These are phyloP conservation scores for Epinephelus malabaricus DNA, from an alignment of 2,797 vertebrate genomes.

Conservation along the genomic window DNA sequence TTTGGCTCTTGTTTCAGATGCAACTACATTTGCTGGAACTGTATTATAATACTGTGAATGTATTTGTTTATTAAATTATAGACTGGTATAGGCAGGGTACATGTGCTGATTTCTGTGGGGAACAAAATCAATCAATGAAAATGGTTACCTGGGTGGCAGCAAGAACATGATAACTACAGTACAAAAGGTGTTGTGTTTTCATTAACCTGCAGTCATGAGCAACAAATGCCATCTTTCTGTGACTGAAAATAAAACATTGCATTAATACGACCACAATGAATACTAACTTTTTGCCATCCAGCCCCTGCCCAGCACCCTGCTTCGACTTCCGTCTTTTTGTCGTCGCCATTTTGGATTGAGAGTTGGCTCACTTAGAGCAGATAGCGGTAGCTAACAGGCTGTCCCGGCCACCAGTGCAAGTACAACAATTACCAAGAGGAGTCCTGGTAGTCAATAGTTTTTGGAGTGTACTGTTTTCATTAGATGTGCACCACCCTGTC, in stretches of 20 bases:
- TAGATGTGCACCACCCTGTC: background rate
- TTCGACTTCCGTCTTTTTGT: slow-evolving; percentile 92
- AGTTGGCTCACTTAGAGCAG: slow-evolving; percentile 55
- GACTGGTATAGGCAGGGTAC: background rate
- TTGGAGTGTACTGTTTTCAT: background rate
- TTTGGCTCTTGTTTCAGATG: background rate
- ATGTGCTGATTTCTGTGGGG: background rate
- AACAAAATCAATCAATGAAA: background rate
- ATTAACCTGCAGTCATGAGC: background rate
- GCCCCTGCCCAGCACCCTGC: slow-evolving; percentile 8
- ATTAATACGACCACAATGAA: background rate
- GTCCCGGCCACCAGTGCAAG: slow-evolving; percentile 21
- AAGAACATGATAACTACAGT: background rate
- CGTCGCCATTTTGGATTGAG: slow-evolving; percentile 94
- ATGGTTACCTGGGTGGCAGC: background rate
- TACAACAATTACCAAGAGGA: background rate
- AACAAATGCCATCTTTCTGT: no score
- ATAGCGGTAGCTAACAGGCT: slow-evolving; percentile 50
- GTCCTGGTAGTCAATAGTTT: background rate
- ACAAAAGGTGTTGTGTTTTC: background rate
- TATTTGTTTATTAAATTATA: background rate
- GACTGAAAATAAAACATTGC: background rate
- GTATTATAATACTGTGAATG: no score
- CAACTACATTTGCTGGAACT: background rate
- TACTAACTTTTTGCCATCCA: slow-evolving; percentile 31